Percentiles rank a stretch among this genome's conserved stretches.
Conservation (phyloP, 1,140 invertebrate genomes). For the Gerris buenoi region DNA sequence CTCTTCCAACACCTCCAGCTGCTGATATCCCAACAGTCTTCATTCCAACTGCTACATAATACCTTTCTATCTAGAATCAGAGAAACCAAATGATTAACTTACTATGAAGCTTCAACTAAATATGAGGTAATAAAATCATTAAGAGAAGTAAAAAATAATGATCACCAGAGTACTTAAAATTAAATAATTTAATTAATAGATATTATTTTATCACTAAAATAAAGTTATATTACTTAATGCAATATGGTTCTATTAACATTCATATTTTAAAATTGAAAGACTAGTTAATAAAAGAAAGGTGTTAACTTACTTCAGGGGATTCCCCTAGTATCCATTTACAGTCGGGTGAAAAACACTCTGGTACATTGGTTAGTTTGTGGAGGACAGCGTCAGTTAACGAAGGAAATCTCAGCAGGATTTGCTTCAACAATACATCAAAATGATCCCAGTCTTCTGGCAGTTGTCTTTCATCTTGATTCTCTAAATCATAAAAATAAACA, state of each 20-base stretch:
- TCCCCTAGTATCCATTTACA: conserved; percentile 86
- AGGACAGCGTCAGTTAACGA: conserved; percentile 50
- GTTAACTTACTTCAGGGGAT: conserved; percentile 70
- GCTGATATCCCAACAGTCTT: conserved; percentile 85
- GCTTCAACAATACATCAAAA: conserved; percentile 75
- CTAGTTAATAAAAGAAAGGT: too few species aligned
- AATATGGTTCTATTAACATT: too few species aligned
- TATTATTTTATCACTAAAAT: too few species aligned
- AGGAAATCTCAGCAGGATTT: conserved; percentile 71
- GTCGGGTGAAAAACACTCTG: conserved; percentile 88
- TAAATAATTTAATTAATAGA: too few species aligned
- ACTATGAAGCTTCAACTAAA: too few species aligned
- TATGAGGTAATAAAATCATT: too few species aligned
- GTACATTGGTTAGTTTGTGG: conserved; percentile 66
- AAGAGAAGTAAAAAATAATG: too few species aligned
- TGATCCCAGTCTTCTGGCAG: conserved; percentile 86
- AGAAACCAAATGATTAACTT: neutral
- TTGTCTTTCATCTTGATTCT: conserved; percentile 38
- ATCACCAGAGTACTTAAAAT: too few species aligned
- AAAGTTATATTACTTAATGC: too few species aligned
- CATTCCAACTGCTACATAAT: conserved; percentile 90
- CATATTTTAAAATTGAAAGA: too few species aligned
- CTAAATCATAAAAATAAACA: conserved; percentile 23
- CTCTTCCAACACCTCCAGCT: conserved; percentile 82
- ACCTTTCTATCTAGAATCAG: conserved; percentile 63